Evolutionary conservation across 1,140 invertebrate species (phyloP).

Genomic region (Potamilus streckersoni): DNA sequence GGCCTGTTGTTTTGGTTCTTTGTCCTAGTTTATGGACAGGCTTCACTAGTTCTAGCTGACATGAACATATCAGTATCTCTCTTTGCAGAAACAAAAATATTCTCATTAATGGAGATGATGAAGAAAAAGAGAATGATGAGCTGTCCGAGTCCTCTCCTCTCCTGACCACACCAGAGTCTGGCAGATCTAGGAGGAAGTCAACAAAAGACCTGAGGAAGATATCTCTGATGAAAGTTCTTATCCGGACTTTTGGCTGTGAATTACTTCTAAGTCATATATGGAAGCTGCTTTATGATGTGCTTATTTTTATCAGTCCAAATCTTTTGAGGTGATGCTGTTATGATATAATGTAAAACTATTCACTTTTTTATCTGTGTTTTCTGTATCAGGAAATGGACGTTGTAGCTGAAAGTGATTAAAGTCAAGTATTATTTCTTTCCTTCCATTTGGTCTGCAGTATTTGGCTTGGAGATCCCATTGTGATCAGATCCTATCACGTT

Average conservation of each 20-base stretch:
- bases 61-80: too few relatives aligned
- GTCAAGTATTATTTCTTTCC: too few relatives aligned
- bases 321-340: conserved; percentile 33
- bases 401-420: too few relatives aligned
- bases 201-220: conserved; percentile 17
- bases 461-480: too few relatives aligned
- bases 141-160: conserved; percentile 30
- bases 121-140: conserved; percentile 1
- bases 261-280: conserved; percentile 34
- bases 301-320: conserved; percentile 41
- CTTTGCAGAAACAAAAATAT: conserved; percentile 10
- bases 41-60: too few relatives aligned
- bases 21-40: too few relatives aligned
- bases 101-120: not conserved
- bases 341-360: too few relatives aligned
- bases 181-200: conserved; percentile 7
- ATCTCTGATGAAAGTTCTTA: conserved; percentile 32
- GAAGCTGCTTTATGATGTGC: conserved; percentile 44
- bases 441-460: too few relatives aligned
- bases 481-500: too few relatives aligned
- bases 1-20: too few relatives aligned
- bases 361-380: too few relatives aligned
- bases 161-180: conserved; percentile 3
- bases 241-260: conserved; percentile 38
- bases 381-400: too few relatives aligned